Conservation (phyloP, 1,140 invertebrate species). For the Heliothis virescens region DNA sequence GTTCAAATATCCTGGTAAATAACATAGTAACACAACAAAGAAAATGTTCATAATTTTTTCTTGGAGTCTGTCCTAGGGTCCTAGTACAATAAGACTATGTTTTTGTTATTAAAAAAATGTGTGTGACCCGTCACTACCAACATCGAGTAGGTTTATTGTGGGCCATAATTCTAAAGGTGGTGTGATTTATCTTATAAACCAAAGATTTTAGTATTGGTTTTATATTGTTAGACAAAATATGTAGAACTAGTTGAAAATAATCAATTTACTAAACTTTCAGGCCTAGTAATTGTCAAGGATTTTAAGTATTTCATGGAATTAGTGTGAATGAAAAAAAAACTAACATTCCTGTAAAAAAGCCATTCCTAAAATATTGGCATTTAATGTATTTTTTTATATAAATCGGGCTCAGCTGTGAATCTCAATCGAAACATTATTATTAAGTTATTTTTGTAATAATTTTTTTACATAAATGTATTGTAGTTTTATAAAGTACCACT, state of each 20-base stretch:
- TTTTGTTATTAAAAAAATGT: background rate
- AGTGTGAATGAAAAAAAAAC: background rate
- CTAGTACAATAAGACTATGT: background rate
- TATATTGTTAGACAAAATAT: conserved; percentile 29
- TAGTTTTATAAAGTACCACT: conserved; percentile 46
- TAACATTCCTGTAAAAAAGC: conserved; percentile 47
- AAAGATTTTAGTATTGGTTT: conserved; percentile 67
- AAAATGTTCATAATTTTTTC: no score
- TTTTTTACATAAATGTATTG: conserved; percentile 44
- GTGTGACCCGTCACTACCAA: background rate
- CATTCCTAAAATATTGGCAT: conserved; percentile 51
- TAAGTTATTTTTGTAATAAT: conserved; percentile 42
- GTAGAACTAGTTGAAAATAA: background rate
- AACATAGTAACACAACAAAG: no score
- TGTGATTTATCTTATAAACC: conserved; percentile 66
- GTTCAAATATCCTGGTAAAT: no score
- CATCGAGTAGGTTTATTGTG: conserved; percentile 15
- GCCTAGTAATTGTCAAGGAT: conserved; percentile 6
- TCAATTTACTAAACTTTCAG: conserved; percentile 28
- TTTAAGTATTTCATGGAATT: background rate
- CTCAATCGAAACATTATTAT: conserved; percentile 46
- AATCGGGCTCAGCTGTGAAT: conserved; percentile 46
- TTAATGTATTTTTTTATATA: conserved; percentile 43
- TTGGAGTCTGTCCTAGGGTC: no score
- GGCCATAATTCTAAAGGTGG: conserved; percentile 57